A percentile compares a stretch with the other conserved stretches of the same genome.
Conservation (phyloP, 1,140 invertebrate genomes). For the Drosophila insularis region DNA sequence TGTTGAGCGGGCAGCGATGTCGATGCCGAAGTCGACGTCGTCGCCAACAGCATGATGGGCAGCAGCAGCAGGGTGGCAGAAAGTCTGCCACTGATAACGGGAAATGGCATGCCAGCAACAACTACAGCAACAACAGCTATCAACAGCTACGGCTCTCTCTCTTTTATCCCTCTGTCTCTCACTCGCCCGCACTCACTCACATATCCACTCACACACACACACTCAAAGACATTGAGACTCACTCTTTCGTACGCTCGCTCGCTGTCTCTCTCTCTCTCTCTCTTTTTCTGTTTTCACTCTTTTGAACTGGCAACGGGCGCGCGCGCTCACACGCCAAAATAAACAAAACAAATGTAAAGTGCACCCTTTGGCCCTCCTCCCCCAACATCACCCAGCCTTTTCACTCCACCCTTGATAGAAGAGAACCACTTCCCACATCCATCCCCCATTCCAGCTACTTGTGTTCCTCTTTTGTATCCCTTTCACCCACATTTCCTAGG, state of each 20-base stretch:
- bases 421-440: slow-evolving; percentile 16
- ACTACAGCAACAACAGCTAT: slow-evolving; percentile 45
- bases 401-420: background rate
- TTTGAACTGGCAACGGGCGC: slow-evolving; percentile 40
- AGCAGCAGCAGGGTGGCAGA: slow-evolving; percentile 76
- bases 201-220: slow-evolving; percentile 8
- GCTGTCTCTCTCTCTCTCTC: slow-evolving; percentile 32
- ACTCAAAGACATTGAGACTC: slow-evolving; percentile 23
- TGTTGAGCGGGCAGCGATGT: slow-evolving; percentile 41
- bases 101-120: slow-evolving; percentile 74
- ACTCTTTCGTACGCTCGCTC: slow-evolving; percentile 1
- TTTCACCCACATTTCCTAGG: slow-evolving; percentile 35
- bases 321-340: slow-evolving; percentile 68
- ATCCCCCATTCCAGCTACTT: background rate
- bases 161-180: slow-evolving; percentile 28
- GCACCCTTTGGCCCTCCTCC: slow-evolving; percentile 40
- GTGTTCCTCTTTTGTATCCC: background rate
- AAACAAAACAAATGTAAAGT: slow-evolving; percentile 80
- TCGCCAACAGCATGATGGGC: slow-evolving; percentile 35
- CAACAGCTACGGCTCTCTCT: slow-evolving; percentile 43
- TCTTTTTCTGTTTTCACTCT: slow-evolving; percentile 41
- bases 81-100: slow-evolving; percentile 79
- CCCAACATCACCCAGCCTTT: slow-evolving; percentile 24
- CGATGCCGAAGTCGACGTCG: slow-evolving; percentile 19
- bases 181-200: slow-evolving; percentile 26